These are phyloP conservation scores for Psettodes erumei DNA, from an alignment of 2,113 vertebrate genomes.

Conservation along the genomic window DNA sequence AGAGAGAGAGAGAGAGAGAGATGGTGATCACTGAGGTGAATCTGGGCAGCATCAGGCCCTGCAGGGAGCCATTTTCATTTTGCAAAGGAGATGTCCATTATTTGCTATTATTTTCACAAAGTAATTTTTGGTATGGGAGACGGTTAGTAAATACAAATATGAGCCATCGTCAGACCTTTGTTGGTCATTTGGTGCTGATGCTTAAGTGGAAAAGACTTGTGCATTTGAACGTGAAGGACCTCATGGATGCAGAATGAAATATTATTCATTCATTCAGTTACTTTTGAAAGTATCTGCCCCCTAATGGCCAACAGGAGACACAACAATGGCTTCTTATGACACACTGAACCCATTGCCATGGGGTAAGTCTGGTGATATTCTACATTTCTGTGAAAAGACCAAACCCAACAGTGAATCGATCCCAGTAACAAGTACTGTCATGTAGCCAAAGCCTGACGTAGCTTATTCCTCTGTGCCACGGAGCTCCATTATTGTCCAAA, in stretches of 20 bases:
- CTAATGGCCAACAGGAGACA: not conserved
- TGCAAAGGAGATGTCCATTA: not conserved
- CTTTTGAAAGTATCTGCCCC: not conserved
- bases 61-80: conserved; percentile 18
- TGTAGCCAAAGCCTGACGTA: not conserved
- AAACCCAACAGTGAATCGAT: not conserved
- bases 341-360: too few relatives aligned
- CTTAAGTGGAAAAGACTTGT: not conserved
- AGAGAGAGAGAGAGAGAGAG: too few relatives aligned
- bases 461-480: not conserved
- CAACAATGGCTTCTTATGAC: not conserved
- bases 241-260: not conserved
- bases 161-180: not conserved
- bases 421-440: not conserved
- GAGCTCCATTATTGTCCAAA: too few relatives aligned
- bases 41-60: conserved; percentile 4
- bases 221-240: not conserved
- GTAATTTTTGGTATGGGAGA: conserved; percentile 12
- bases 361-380: not conserved
- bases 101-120: conserved; percentile 22
- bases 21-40: conserved; percentile 39
- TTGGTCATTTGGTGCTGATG: not conserved
- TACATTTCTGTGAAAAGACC: not conserved
- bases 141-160: conserved; percentile 13
- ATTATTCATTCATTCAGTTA: not conserved